Conservation (phyloP, 2,113 vertebrate genomes). For the Chloropsis hardwickii region DNA sequence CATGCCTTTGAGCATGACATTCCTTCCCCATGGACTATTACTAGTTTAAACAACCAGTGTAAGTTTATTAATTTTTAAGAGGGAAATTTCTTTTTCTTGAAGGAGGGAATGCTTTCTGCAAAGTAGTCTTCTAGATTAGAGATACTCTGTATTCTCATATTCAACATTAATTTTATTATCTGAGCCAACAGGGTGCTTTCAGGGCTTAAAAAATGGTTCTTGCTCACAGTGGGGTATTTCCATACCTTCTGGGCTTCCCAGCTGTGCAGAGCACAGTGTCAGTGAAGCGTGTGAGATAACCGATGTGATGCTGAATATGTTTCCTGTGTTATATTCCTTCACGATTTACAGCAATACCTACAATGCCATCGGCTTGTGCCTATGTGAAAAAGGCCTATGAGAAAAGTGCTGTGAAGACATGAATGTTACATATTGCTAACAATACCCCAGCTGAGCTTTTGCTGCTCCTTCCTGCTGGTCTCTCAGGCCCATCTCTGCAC, state of each 20-base stretch:
- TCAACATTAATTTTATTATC: background rate
- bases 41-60: background rate
- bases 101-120: background rate
- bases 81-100: background rate
- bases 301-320: background rate
- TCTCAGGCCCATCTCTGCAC: background rate
- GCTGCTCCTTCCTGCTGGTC: background rate
- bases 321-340: background rate
- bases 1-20: background rate
- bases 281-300: background rate
- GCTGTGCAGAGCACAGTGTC: background rate
- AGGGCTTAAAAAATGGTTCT: background rate
- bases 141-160: background rate
- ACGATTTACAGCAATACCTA: background rate
- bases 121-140: background rate
- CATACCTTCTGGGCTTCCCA: background rate
- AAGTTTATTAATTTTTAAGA: background rate
- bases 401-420: background rate
- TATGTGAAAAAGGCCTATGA: background rate
- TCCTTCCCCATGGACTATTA: background rate
- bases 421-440: background rate
- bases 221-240: background rate
- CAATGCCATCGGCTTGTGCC: background rate
- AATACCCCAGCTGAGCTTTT: background rate
- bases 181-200: background rate